These are phyloP conservation scores for Sinodicranocentrus sp. DNA, from an alignment of 2,888 invertebrate species.

Conservation along the genomic window DNA sequence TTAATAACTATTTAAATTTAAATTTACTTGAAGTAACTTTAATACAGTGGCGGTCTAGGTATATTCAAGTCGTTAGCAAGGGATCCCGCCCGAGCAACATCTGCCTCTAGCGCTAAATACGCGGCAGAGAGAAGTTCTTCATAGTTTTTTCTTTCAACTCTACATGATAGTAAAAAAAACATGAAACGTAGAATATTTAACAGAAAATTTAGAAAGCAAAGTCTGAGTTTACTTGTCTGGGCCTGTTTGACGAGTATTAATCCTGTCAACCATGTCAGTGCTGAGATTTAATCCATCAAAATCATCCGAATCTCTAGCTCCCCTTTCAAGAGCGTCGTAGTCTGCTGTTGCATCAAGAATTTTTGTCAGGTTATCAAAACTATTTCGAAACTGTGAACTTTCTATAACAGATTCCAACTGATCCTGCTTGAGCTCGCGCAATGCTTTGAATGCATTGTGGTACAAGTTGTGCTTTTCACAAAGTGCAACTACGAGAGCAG, in stretches of 20 bases:
- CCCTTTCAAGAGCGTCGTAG: no score
- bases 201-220: no score
- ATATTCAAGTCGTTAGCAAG: conserved; percentile 74
- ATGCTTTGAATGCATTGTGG: conserved; percentile 50
- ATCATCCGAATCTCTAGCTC: conserved; percentile 29
- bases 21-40: no score
- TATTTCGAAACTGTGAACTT: no score
- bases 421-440: conserved; percentile 21
- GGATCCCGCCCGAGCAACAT: conserved; percentile 69
- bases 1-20: no score
- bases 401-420: no score
- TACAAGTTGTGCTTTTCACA: conserved; percentile 71
- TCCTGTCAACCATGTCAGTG: conserved; percentile 25
- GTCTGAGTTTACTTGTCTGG: neutral
- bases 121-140: conserved; percentile 65
- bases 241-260: neutral
- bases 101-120: conserved; percentile 67
- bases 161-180: no score
- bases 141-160: conserved; percentile 11
- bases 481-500: conserved; percentile 56
- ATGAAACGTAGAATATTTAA: no score
- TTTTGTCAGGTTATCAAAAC: no score
- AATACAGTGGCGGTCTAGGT: conserved; percentile 68
- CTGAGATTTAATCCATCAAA: conserved; percentile 58
- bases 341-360: no score